phyloP scores from a whole-genome alignment of 1,140 invertebrate genomes.

The Zophobas morio region DNA sequence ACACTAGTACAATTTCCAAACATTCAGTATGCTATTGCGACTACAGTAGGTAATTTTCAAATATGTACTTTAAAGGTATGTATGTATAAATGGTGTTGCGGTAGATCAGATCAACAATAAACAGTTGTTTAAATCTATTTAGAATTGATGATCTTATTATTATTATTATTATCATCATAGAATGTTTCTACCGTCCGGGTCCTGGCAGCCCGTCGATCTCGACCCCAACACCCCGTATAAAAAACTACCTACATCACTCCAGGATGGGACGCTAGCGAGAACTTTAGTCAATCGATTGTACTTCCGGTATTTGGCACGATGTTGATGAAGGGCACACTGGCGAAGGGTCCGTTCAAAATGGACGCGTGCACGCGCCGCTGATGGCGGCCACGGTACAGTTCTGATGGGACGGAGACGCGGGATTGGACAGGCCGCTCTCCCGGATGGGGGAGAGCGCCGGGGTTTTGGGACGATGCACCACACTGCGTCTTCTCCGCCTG shows the following conservation, averaged over 20 bases:
- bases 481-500: slow-evolving; percentile 62
- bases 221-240: not conserved
- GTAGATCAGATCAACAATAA: too few species aligned
- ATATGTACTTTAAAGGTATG: too few species aligned
- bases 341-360: slow-evolving; percentile 55
- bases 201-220: too few species aligned
- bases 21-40: not conserved
- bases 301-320: slow-evolving; percentile 20
- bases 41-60: too few species aligned
- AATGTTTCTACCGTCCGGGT: too few species aligned
- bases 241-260: not conserved
- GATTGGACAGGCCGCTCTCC: slow-evolving; percentile 82
- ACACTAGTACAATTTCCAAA: not conserved
- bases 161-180: too few species aligned
- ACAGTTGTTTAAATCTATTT: too few species aligned
- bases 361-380: slow-evolving; percentile 59
- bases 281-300: not conserved
- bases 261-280: too few species aligned
- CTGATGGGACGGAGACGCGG: slow-evolving; percentile 75
- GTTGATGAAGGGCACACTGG: slow-evolving; percentile 31
- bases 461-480: slow-evolving; percentile 69
- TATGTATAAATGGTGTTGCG: too few species aligned
- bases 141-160: too few species aligned
- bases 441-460: slow-evolving; percentile 78
- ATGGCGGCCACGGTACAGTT: slow-evolving; percentile 63